A percentile compares a stretch with the other conserved stretches of the same genome.
Conservation (phyloP, 2,888 invertebrate species). For the Protodeltote pygarga region DNA sequence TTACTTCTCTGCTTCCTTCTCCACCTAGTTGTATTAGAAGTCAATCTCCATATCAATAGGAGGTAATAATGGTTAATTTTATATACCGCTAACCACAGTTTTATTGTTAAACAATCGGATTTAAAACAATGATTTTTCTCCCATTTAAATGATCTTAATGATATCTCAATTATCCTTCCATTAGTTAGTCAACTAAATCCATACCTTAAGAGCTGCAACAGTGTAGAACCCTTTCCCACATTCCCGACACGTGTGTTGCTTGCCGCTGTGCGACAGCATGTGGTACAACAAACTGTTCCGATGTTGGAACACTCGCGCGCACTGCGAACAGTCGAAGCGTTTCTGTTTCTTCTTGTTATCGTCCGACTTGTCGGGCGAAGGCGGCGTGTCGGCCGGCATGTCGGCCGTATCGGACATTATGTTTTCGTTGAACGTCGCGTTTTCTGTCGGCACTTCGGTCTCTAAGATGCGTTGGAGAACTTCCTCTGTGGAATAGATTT, state of each 20-base stretch:
- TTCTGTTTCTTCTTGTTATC: slow-evolving; percentile 58
- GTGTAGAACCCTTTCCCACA: slow-evolving; percentile 95
- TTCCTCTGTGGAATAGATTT: slow-evolving; percentile 64
- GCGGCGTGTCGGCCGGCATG: neutral
- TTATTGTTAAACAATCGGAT: too few relatives aligned
- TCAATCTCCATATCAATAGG: too few relatives aligned
- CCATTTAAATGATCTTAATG: too few relatives aligned
- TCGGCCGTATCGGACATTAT: slow-evolving; percentile 48
- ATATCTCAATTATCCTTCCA: too few relatives aligned
- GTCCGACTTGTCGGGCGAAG: slow-evolving; percentile 2
- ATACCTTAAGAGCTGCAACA: slow-evolving; percentile 92
- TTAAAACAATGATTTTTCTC: too few relatives aligned
- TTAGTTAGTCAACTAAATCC: too few relatives aligned
- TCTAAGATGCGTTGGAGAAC: slow-evolving; percentile 77
- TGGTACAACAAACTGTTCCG: slow-evolving; percentile 95
- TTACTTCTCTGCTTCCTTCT: too few relatives aligned
- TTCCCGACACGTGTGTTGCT: slow-evolving; percentile 91
- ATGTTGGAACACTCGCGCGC: slow-evolving; percentile 92
- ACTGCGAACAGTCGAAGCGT: slow-evolving; percentile 88
- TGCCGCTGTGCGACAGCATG: slow-evolving; percentile 92
- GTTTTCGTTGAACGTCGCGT: slow-evolving; percentile 52
- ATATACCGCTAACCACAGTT: too few relatives aligned
- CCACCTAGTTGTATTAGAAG: too few relatives aligned
- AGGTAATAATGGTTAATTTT: too few relatives aligned
- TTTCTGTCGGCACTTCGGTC: slow-evolving; percentile 58